phyloP scores from a whole-genome alignment of 2,797 vertebrate genomes.

The Micrastur ruficollis region DNA sequence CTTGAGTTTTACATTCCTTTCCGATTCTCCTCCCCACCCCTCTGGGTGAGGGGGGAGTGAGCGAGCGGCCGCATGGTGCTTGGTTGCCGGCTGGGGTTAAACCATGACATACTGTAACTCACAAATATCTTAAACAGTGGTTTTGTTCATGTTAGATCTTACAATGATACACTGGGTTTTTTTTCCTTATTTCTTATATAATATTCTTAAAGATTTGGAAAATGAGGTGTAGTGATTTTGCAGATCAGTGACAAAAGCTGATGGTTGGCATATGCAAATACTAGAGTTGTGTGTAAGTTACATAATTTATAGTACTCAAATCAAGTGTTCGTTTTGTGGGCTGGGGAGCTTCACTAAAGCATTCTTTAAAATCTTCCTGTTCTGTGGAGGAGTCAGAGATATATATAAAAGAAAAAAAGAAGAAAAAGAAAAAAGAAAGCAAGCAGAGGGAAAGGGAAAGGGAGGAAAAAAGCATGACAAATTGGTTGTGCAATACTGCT shows the following conservation, averaged over 20 bases:
- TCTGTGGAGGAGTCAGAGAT: not conserved
- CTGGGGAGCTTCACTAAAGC: not conserved
- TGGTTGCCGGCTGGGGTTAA: too few relatives aligned
- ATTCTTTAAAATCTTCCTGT: not conserved
- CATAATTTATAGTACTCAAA: not conserved
- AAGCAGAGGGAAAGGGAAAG: not conserved
- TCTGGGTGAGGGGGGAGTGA: too few relatives aligned
- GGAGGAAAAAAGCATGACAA: not conserved
- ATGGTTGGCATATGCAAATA: not conserved
- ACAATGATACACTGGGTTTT: not conserved
- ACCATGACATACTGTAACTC: not conserved
- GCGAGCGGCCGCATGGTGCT: too few relatives aligned
- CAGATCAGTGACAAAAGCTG: not conserved
- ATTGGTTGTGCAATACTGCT: not conserved
- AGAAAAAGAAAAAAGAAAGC: rapidly evolving
- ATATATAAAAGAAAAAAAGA: not conserved
- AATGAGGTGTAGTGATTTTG: not conserved
- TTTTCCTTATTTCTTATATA: not conserved
- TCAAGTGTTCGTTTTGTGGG: not conserved
- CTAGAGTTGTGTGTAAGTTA: not conserved
- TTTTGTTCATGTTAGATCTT: not conserved
- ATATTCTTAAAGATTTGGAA: not conserved
- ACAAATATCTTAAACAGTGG: not conserved
- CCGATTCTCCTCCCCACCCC: too few relatives aligned
- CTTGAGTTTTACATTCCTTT: too few relatives aligned